Base-by-base conservation (phyloP, 1,140 invertebrate species). In the Drosophila eugracilis region DNA sequence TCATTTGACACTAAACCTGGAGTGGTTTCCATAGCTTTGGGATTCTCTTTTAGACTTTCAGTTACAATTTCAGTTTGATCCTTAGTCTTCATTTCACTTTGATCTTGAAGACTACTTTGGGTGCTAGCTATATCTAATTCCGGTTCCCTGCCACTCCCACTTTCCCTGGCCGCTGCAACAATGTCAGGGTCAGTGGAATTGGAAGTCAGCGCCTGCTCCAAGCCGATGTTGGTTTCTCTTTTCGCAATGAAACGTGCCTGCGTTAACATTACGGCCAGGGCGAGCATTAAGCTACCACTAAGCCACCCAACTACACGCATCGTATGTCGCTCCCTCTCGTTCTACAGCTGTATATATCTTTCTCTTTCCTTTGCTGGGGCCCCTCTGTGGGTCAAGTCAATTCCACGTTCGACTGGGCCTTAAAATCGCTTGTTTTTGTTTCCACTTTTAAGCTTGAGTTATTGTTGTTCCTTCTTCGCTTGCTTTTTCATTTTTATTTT, bases 241-340 rank as follows among this genome's bases (percentile, higher is more conserved):
- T 88, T 88, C 24, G 71, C 71, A 78, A 88, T 76, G 48, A 78
- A 83, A 88, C 83, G 84, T 83, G 83, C 66, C 60, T 66, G 75
- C 22, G 83, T 49, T 58, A 57, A 17, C 47, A 67, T 81, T 41
- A 58, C 47, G 24, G 45, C 53, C 70, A 86, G 58, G 54, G 60
- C 28, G 37, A 81, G 44, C 66, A 76, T 7, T 15, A 75, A 62
- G 48, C 71, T 63, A 36, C 50, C 66, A 48, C 42, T 45, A 19
- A 75, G 67, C 28, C 69, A 39, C 21, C 60, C 55, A 57, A 4
- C 66, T 54, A 65, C 36, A 49, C 72, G 76, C 80, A 85, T 85
- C 10, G 42, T 84, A 36, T 53, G 3, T 53, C 36, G 44, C 36
- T 41, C 32, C 50, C 47, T 45, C 50, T 74, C 34, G 49, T 12